Base-by-base conservation (phyloP, 2,113 vertebrate genomes). In the Muscicapa adusta region DNA sequence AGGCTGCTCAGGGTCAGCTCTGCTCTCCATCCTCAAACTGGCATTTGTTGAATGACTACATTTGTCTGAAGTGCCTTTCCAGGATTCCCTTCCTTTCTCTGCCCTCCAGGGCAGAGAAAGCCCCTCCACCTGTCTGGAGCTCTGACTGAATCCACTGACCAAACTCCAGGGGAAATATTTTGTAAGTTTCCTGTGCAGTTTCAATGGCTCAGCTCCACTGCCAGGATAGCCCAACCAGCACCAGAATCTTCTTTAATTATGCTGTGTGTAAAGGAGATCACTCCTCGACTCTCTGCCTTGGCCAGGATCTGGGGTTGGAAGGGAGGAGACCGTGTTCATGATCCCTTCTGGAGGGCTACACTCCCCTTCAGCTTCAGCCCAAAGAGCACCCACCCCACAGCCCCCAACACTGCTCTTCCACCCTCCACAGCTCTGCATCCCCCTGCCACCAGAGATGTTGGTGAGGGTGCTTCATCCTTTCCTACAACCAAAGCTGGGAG, bases 271-370 rank as follows among this genome's bases (percentile, higher is more conserved):
- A 43, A 80, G 16, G 23, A 73, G 15, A 62, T 71, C 34, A 25
- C 8, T 38, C 40, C 62, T 11, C 0, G 0, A 10, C 29, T 33
- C 65, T 43, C 15, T 47, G 61, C 31, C 53, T 58, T 29, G 73
- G 77, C 24, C 57, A 38, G 61, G 57, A 57, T 18, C n/a, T 56
- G 34, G 47, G 65, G 20, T 17, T 65, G 72, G 77, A 79, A 72
- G 45, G 0, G 1, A 31, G 17, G 12, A 80, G 40, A 23, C 4
- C 1, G 0, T 7, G 34, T 14, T 28, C 10, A 8, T 10, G 14
- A 53, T 25, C 57, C 48, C 16, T 86, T 60, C n/a, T 33, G 31
- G 76, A 79, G 20, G 38, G 26, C 26, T 88, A 15, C 2, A 2
- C 22, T 51, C 31, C 40, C 45, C 28, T 88, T 54, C 45, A 68